A percentile compares a stretch with the other conserved stretches of the same genome.
Evolutionary conservation across 2,113 vertebrate species (phyloP).

Genomic region (Campylomormyrus numenius): DNA sequence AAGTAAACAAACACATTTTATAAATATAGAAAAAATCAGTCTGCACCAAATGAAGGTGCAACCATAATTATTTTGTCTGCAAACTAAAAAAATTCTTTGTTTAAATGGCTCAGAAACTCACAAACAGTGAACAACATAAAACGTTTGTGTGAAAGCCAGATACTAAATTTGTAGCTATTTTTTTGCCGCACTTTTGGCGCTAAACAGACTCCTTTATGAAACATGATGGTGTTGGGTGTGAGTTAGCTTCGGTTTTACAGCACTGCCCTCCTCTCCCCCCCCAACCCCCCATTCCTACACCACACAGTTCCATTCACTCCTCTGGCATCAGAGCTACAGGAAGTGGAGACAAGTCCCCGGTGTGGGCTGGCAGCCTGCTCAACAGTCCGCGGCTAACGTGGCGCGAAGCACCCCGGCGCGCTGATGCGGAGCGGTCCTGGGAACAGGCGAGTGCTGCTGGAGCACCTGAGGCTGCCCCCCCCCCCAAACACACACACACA

Average conservation of each 20-base stretch:
- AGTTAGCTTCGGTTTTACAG: neutral
- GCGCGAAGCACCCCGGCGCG: neutral
- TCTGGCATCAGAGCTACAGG: neutral
- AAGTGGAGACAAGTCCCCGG: neutral
- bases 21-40: neutral
- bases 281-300: neutral
- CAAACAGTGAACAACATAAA: neutral
- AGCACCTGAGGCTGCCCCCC: conserved; percentile 11
- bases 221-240: neutral
- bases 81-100: neutral
- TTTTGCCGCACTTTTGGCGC: neutral
- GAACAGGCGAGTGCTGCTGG: neutral
- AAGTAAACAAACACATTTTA: neutral
- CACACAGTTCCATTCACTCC: neutral
- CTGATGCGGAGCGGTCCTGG: neutral
- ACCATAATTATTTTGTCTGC: neutral
- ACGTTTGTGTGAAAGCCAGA: neutral
- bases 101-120: neutral
- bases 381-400: neutral
- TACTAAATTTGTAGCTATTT: neutral
- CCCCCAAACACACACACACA: neutral
- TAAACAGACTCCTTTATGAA: neutral
- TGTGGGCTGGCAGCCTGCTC: neutral
- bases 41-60: neutral
- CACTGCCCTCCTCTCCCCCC: neutral